Evolutionary conservation across 2,113 vertebrate genomes (phyloP).

Genomic region (Caranx ignobilis): DNA sequence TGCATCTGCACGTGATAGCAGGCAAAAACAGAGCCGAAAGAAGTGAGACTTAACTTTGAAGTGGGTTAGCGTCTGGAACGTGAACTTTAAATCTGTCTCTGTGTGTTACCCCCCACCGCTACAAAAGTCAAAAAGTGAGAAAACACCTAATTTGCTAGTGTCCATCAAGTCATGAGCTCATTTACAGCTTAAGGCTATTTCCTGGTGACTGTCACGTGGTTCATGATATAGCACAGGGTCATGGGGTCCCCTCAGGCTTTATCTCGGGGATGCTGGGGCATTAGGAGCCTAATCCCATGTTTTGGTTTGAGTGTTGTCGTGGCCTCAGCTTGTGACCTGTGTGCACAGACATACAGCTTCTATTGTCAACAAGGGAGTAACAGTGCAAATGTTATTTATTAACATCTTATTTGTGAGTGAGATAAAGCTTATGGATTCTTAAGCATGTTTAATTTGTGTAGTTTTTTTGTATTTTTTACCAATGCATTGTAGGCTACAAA

Average conservation of each 20-base stretch:
- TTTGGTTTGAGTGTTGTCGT: constrained; percentile 18
- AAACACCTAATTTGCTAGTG: not conserved
- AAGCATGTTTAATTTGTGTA: no score
- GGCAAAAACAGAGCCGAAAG: not conserved
- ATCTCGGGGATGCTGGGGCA: not conserved
- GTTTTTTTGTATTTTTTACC: not conserved
- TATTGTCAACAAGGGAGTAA: no score
- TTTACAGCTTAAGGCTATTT: not conserved
- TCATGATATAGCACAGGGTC: constrained; percentile 22
- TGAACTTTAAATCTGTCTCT: not conserved
- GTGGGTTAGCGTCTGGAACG: no score
- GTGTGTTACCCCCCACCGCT: not conserved
- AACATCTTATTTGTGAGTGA: not conserved
- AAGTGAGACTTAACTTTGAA: not conserved
- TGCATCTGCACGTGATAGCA: not conserved
- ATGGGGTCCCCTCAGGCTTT: constrained; percentile 16
- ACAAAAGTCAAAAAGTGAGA: not conserved
- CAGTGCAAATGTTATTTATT: not conserved
- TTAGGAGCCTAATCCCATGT: constrained; percentile 20
- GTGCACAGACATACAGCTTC: not conserved
- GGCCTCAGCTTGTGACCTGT: constrained; percentile 7
- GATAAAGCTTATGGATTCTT: not conserved
- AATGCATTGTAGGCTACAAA: not conserved
- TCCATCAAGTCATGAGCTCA: not conserved
- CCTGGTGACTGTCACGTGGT: constrained; percentile 13